A percentile compares a stretch with the other conserved stretches of the same genome.
Conservation (phyloP, 1,140 invertebrate genomes). For the Euura lappo region DNA sequence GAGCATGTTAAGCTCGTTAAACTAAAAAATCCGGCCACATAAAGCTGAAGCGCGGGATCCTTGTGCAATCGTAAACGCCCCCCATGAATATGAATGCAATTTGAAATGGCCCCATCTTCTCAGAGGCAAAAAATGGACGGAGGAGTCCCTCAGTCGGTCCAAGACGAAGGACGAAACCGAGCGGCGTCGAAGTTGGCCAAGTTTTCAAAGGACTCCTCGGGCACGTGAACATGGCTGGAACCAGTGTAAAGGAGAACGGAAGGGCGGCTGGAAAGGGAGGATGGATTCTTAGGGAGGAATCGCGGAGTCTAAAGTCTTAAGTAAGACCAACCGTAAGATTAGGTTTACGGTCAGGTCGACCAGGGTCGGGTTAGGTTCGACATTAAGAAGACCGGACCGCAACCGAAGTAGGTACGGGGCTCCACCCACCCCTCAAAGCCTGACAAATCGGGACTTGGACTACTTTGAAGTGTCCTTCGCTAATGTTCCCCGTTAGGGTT, state of each 20-base stretch:
- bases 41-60: too few relatives aligned
- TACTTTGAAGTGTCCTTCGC: neutral
- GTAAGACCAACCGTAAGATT: slow-evolving; percentile 1
- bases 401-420: neutral
- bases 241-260: too few relatives aligned
- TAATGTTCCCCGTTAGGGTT: neutral
- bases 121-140: neutral
- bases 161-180: too few relatives aligned
- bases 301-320: slow-evolving; percentile 2
- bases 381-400: slow-evolving; percentile 2
- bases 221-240: neutral
- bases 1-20: neutral
- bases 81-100: neutral
- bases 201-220: neutral
- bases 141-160: too few relatives aligned
- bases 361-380: neutral
- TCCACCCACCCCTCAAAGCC: neutral
- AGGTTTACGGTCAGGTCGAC: neutral
- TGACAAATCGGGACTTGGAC: neutral
- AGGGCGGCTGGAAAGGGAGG: neutral
- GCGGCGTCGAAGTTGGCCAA: too few relatives aligned
- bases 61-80: too few relatives aligned
- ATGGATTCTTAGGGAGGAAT: neutral
- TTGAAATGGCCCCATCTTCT: neutral
- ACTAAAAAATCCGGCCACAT: neutral